These are phyloP conservation scores for Bos indicus DNA, from an alignment of 2,113 vertebrate genomes.

Conservation along the genomic window DNA sequence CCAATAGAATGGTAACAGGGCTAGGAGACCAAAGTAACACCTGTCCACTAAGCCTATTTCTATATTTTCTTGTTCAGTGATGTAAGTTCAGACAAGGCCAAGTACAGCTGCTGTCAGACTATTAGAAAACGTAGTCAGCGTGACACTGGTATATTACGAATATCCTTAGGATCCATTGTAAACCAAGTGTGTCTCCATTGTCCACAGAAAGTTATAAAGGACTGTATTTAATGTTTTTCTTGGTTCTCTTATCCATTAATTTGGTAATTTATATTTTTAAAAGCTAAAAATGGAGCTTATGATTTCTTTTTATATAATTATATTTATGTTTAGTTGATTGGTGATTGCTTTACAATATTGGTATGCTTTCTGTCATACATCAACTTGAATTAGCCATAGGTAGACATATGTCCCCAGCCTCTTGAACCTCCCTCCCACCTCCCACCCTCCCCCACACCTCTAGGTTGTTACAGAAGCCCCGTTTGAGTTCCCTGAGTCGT, in stretches of 20 bases:
- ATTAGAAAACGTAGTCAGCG: not conserved
- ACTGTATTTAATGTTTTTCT: not conserved
- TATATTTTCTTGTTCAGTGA: not conserved
- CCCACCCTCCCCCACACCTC: not conserved
- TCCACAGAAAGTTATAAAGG: not conserved
- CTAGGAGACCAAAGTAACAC: not conserved
- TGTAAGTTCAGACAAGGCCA: not conserved
- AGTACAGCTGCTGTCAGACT: not conserved
- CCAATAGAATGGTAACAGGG: not conserved
- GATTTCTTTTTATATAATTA: not conserved
- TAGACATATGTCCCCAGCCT: not conserved
- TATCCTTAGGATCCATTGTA: not conserved
- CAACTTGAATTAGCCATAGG: not conserved
- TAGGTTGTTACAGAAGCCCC: not conserved
- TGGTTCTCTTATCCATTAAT: not conserved
- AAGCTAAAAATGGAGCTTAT: not conserved
- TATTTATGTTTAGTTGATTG: not conserved
- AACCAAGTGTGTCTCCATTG: not conserved
- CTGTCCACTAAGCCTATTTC: not conserved
- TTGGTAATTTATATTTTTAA: not conserved
- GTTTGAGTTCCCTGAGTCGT: not conserved
- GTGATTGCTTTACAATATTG: not conserved
- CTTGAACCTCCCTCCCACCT: not conserved
- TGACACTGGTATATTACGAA: not conserved
- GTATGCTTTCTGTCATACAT: not conserved